A percentile compares a stretch with the other conserved stretches of the same genome.
These are phyloP conservation scores for Arenaria interpres DNA, from an alignment of 2,113 vertebrate genomes.

Conservation along the genomic window DNA sequence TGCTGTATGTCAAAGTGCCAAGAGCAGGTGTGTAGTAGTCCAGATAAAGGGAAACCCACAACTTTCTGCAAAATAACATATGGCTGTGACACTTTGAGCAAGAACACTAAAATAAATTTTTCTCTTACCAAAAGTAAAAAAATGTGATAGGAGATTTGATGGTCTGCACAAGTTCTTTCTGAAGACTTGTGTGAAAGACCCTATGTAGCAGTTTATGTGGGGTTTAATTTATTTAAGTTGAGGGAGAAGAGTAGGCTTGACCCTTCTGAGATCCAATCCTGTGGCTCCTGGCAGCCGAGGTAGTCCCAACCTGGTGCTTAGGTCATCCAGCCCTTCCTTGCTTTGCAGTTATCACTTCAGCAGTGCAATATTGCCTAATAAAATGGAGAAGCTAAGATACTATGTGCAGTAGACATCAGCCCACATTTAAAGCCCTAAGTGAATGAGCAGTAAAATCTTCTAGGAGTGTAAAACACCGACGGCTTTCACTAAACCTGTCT, in stretches of 20 bases:
- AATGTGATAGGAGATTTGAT: neutral
- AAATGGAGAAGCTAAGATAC: neutral
- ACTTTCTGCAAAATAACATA: neutral
- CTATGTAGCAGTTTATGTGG: rapidly evolving
- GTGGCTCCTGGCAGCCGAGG: neutral
- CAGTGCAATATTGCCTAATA: neutral
- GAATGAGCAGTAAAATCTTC: constrained; percentile 6
- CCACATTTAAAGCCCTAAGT: neutral
- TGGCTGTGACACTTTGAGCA: neutral
- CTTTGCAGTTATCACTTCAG: neutral
- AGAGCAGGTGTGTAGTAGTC: neutral
- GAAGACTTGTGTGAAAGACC: neutral
- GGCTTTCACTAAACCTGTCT: constrained; percentile 1
- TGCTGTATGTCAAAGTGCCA: constrained; percentile 9
- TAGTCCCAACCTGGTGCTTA: neutral
- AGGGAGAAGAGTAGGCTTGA: neutral
- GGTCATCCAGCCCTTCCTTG: neutral
- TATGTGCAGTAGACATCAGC: neutral
- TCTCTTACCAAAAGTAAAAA: neutral
- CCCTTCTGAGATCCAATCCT: neutral
- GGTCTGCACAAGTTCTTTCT: neutral
- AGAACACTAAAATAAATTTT: neutral
- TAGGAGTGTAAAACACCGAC: neutral
- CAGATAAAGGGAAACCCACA: constrained; percentile 14
- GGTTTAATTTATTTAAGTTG: neutral